phyloP scores from a whole-genome alignment of 2,888 invertebrate genomes.

The Drosophila neutralis region DNA sequence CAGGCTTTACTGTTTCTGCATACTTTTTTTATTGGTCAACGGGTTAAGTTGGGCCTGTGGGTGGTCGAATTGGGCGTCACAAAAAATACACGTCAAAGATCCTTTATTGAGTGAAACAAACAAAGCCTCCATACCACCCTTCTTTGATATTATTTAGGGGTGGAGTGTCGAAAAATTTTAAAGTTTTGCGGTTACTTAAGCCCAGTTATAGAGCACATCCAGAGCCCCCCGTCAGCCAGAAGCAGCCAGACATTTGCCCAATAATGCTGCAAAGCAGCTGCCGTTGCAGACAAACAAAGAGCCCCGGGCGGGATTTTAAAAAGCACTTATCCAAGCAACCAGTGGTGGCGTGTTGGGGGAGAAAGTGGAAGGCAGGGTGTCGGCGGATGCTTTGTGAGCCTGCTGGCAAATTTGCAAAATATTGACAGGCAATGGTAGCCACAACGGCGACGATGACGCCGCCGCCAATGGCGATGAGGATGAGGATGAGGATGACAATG shows the following conservation, averaged over 20 bases:
- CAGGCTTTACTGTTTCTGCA: constrained; percentile 57
- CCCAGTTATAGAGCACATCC: constrained; percentile 37
- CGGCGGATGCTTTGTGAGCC: constrained; percentile 25
- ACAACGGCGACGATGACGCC: constrained; percentile 10
- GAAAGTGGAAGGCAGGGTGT: background rate
- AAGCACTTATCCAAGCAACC: constrained; percentile 74
- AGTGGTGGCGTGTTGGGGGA: constrained; percentile 9
- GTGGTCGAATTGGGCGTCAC: background rate
- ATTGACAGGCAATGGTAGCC: constrained; percentile 64
- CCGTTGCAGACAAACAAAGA: constrained; percentile 72
- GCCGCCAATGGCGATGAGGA: background rate
- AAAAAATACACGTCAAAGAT: constrained; percentile 63
- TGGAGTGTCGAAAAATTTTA: constrained; percentile 70
- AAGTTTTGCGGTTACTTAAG: constrained; percentile 76
- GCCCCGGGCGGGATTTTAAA: constrained; percentile 74
- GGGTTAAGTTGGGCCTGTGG: constrained; percentile 20
- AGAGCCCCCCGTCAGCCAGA: constrained; percentile 13
- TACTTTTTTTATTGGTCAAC: constrained; percentile 65
- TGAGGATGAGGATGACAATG: background rate
- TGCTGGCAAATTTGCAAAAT: constrained; percentile 73
- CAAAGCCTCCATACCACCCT: constrained; percentile 31
- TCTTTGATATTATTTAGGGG: constrained; percentile 7
- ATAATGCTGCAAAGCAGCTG: constrained; percentile 56
- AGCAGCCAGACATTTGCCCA: background rate
- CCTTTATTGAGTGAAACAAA: constrained; percentile 77